These are phyloP conservation scores for Coelopa frigida DNA, from an alignment of 1,140 invertebrate genomes.

Conservation along the genomic window DNA sequence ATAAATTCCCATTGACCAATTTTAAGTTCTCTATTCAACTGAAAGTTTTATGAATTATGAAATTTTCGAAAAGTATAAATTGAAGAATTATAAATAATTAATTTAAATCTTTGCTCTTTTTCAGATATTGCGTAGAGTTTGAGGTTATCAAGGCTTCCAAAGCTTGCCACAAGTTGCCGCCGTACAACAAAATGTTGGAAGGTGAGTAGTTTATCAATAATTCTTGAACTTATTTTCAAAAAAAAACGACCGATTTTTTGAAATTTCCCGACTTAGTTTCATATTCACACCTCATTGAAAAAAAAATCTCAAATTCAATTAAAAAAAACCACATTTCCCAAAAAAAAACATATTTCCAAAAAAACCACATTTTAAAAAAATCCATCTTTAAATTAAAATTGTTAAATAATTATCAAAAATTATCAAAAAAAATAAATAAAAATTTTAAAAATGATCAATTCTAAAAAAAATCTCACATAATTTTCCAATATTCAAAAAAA, in stretches of 20 bases:
- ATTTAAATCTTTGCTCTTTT: conserved; percentile 24
- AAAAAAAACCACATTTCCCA: no score
- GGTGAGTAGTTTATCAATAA: conserved; percentile 49
- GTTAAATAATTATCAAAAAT: neutral
- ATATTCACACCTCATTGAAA: no score
- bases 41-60: no score
- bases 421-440: neutral
- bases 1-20: no score
- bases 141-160: conserved; percentile 73
- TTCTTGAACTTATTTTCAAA: neutral
- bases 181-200: conserved; percentile 62
- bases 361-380: neutral
- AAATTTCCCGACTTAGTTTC: no score
- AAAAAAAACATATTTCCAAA: neutral
- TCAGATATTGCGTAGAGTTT: conserved; percentile 76
- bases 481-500: no score
- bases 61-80: no score
- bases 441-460: no score
- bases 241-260: no score
- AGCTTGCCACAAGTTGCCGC: conserved; percentile 65
- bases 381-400: neutral
- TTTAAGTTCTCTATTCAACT: no score
- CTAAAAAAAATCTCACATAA: no score
- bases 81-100: neutral
- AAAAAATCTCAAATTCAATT: no score